phyloP scores from a whole-genome alignment of 2,888 invertebrate species.

The Stenotaenia linearis region DNA sequence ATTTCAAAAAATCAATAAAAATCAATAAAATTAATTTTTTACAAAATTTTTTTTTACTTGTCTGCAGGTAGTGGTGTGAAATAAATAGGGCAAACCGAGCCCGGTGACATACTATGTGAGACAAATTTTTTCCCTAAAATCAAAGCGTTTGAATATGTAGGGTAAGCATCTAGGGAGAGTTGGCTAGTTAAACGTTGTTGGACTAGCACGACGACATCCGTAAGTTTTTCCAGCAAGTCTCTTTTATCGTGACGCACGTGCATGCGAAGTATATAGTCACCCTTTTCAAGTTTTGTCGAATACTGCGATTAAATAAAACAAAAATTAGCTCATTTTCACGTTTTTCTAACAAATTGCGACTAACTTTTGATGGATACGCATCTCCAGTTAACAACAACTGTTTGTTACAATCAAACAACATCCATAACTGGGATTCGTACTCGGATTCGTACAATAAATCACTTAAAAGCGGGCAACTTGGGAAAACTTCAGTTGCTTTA shows the following conservation, averaged over 20 bases:
- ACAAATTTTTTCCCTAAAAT: slow-evolving; percentile 71
- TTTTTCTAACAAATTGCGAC: too few species aligned
- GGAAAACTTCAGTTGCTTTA: slow-evolving; percentile 74
- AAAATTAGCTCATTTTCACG: too few species aligned
- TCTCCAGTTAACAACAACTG: slow-evolving; percentile 79
- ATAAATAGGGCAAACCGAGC: slow-evolving; percentile 66
- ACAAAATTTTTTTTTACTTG: slow-evolving; percentile 71
- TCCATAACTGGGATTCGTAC: slow-evolving; percentile 94
- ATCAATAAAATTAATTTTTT: neutral
- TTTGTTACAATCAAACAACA: slow-evolving; percentile 87
- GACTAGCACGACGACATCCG: slow-evolving; percentile 66
- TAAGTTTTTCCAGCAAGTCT: slow-evolving; percentile 74
- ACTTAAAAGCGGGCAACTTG: slow-evolving; percentile 72
- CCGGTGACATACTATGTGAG: slow-evolving; percentile 56
- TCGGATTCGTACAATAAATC: slow-evolving; percentile 90
- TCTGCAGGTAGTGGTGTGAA: slow-evolving; percentile 71
- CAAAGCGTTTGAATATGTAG: slow-evolving; percentile 60
- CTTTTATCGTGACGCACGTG: slow-evolving; percentile 87
- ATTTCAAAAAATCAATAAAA: neutral
- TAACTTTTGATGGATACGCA: slow-evolving; percentile 70
- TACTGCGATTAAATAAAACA: slow-evolving; percentile 62
- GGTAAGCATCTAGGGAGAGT: slow-evolving; percentile 71
- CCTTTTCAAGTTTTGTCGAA: slow-evolving; percentile 83
- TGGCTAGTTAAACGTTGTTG: slow-evolving; percentile 65
- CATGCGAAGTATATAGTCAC: slow-evolving; percentile 80